phyloP scores from a whole-genome alignment of 2,888 invertebrate species.

The Diplazon laetatorius region DNA sequence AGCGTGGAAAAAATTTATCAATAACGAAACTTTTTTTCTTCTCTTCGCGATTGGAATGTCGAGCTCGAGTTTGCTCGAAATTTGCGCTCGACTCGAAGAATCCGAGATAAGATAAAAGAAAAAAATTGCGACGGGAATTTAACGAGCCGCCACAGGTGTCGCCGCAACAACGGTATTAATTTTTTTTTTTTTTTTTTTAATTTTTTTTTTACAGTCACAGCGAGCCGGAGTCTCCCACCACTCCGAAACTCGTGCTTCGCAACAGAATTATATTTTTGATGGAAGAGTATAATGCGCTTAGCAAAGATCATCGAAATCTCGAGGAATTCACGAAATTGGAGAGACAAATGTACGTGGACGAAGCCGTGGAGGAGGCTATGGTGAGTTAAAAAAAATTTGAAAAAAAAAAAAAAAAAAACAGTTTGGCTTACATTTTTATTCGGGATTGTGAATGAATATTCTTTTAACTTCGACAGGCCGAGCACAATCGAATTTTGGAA shows the following conservation, averaged over 20 bases:
- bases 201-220: no score
- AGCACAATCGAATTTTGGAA: constrained; percentile 58
- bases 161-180: background rate
- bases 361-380: constrained; percentile 67
- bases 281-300: constrained; percentile 84
- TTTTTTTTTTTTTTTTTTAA: constrained; percentile 34
- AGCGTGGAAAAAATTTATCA: no score
- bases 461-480: constrained; percentile 35
- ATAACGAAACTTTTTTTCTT: no score
- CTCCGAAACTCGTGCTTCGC: constrained; percentile 75
- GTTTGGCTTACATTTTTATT: no score
- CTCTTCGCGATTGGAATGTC: no score
- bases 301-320: constrained; percentile 65
- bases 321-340: constrained; percentile 85
- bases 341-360: constrained; percentile 83
- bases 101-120: constrained; percentile 48
- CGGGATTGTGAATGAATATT: constrained; percentile 16
- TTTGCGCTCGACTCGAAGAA: background rate
- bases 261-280: constrained; percentile 81
- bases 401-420: constrained; percentile 36
- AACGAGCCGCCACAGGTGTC: constrained; percentile 22
- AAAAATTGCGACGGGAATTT: constrained; percentile 21
- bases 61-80: no score
- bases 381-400: no score
- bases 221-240: constrained; percentile 71